Conservation (phyloP, 1,140 invertebrate genomes). For the Stegodyphus dumicola region DNA sequence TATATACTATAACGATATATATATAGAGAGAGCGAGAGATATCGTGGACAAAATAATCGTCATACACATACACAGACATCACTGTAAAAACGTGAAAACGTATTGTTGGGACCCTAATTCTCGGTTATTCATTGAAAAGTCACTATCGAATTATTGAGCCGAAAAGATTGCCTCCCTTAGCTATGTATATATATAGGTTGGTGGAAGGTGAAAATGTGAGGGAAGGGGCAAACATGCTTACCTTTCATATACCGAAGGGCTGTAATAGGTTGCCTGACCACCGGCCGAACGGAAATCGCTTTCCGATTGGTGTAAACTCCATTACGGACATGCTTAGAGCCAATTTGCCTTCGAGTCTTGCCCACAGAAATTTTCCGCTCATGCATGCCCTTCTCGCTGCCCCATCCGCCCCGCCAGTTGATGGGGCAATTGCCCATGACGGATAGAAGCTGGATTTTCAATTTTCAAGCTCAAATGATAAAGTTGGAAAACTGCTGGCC, state of each 20-base stretch:
- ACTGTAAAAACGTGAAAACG: no score
- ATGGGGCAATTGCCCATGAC: slow-evolving; percentile 46
- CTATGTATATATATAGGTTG: no score
- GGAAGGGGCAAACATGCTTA: background rate
- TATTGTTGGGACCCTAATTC: no score
- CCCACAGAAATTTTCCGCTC: background rate
- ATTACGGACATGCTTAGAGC: slow-evolving; percentile 1
- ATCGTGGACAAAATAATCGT: no score
- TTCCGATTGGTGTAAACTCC: slow-evolving; percentile 38
- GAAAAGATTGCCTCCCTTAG: no score
- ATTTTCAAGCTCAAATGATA: background rate
- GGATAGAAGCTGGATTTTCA: background rate
- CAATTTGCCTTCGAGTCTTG: background rate
- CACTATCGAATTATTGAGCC: no score
- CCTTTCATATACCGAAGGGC: slow-evolving; percentile 9
- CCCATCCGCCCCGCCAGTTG: background rate
- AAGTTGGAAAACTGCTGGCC: background rate
- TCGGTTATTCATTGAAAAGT: no score
- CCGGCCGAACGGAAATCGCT: slow-evolving; percentile 16
- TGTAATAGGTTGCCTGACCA: slow-evolving; percentile 6
- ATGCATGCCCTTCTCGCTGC: background rate
- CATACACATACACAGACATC: no score
- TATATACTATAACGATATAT: no score
- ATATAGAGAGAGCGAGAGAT: no score
- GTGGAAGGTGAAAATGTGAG: no score